These are phyloP conservation scores for Pempheris klunzingeri DNA, from an alignment of 2,797 vertebrate genomes.

Conservation along the genomic window DNA sequence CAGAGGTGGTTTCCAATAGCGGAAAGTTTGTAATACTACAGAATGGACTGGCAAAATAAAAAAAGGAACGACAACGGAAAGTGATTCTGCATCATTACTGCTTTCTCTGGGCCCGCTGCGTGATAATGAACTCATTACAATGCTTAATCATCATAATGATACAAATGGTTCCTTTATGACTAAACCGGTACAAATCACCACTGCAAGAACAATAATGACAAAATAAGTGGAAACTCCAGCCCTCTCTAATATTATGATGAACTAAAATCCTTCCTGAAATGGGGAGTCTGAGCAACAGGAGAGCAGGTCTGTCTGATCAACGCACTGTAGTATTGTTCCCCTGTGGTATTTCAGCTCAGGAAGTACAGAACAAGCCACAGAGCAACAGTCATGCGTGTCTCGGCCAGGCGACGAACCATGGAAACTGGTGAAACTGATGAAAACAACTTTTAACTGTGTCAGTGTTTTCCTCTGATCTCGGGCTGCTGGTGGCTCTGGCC, in stretches of 20 bases:
- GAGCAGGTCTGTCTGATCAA: conserved; percentile 44
- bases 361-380: conserved; percentile 63
- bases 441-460: conserved; percentile 55
- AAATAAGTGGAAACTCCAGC: conserved; percentile 46
- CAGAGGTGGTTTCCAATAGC: conserved; percentile 71
- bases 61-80: conserved; percentile 29
- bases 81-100: conserved; percentile 21
- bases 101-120: not conserved
- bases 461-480: conserved; percentile 38
- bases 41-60: conserved; percentile 38
- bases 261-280: conserved; percentile 53
- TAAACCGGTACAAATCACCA: conserved; percentile 2
- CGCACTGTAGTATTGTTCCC: conserved; percentile 50
- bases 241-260: conserved; percentile 21
- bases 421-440: conserved; percentile 53
- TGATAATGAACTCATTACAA: not conserved
- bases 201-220: conserved; percentile 22
- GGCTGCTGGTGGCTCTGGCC: conserved; percentile 14
- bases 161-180: conserved; percentile 47
- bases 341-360: conserved; percentile 70
- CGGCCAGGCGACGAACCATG: conserved; percentile 37
- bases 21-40: conserved; percentile 58
- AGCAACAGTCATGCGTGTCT: conserved; percentile 56
- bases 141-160: not conserved
- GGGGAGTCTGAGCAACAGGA: conserved; percentile 17